Evolutionary conservation across 2,113 vertebrate species (phyloP).

Genomic region (Ctenomys sociabilis): DNA sequence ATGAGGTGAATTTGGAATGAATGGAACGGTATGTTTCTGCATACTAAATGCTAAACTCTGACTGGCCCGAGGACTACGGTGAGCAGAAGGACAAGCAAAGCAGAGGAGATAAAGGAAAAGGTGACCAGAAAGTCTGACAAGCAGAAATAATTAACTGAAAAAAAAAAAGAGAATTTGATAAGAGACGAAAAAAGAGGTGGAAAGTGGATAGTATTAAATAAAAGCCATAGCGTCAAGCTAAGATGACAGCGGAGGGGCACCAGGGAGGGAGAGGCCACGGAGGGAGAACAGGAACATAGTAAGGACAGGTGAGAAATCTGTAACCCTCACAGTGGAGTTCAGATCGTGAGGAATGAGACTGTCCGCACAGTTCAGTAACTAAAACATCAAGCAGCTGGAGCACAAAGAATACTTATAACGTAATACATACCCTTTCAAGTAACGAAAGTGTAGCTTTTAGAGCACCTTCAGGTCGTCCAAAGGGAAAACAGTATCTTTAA

Average conservation of each 20-base stretch:
- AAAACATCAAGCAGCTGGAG: neutral
- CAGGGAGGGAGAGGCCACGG: neutral
- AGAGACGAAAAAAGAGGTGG: neutral
- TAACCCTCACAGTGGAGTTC: neutral
- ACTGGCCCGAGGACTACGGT: neutral
- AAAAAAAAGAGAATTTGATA: neutral
- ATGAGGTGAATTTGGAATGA: neutral
- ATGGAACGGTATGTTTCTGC: neutral
- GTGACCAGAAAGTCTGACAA: neutral
- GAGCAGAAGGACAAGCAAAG: neutral
- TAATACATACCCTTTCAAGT: constrained; percentile 93
- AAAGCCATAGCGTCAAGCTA: neutral
- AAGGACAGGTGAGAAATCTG: neutral
- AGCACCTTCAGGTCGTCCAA: constrained; percentile 98
- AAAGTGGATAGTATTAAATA: neutral
- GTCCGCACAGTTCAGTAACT: neutral
- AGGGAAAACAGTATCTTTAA: constrained; percentile 98
- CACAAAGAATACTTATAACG: neutral
- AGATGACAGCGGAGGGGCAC: neutral
- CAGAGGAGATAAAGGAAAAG: neutral
- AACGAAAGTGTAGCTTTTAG: constrained; percentile 98
- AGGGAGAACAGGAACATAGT: neutral
- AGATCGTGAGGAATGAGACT: neutral
- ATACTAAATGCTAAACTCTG: neutral
- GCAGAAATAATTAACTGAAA: neutral